These are phyloP conservation scores for Turritopsis dohrnii DNA, from an alignment of 30 jellyfish, hydroid and myxozoan species.

Conservation along the genomic window DNA sequence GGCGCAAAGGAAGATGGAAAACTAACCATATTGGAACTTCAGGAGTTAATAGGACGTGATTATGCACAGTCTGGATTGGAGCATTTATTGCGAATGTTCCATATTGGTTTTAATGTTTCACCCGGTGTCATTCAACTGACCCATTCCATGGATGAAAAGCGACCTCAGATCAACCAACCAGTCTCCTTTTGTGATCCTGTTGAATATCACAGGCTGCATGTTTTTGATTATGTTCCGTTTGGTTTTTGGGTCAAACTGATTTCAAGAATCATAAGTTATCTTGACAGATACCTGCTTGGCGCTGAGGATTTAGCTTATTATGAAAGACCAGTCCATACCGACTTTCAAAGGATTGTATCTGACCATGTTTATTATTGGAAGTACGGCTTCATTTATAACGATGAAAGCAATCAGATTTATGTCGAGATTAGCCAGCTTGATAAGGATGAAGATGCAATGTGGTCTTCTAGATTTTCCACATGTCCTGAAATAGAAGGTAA, in stretches of 20 bases:
- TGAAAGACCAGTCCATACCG: not conserved
- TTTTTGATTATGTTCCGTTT: not conserved
- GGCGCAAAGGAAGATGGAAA: not conserved
- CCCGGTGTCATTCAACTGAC: not conserved
- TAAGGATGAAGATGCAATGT: not conserved
- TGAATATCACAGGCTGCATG: conserved; percentile 2
- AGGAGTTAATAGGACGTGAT: not conserved
- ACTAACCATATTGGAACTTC: not conserved
- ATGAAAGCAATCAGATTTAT: not conserved
- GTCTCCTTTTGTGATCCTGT: not conserved
- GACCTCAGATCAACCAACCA: not conserved
- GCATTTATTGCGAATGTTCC: not conserved
- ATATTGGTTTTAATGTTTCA: not conserved
- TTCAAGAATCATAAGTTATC: not conserved
- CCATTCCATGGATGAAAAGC: not conserved
- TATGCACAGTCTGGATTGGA: not conserved
- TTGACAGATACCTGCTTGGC: not conserved
- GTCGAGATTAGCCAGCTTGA: not conserved
- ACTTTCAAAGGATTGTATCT: not conserved
- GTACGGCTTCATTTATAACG: not conserved
- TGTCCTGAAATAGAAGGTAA: not conserved
- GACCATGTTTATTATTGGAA: not conserved
- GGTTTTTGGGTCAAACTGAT: conserved; percentile 7
- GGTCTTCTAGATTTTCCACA: not conserved
- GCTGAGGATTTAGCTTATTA: conserved; percentile 7